A percentile compares a stretch with the other conserved stretches of the same genome.
Conservation (phyloP, 2,888 invertebrate species). For the Sericinus montela region DNA sequence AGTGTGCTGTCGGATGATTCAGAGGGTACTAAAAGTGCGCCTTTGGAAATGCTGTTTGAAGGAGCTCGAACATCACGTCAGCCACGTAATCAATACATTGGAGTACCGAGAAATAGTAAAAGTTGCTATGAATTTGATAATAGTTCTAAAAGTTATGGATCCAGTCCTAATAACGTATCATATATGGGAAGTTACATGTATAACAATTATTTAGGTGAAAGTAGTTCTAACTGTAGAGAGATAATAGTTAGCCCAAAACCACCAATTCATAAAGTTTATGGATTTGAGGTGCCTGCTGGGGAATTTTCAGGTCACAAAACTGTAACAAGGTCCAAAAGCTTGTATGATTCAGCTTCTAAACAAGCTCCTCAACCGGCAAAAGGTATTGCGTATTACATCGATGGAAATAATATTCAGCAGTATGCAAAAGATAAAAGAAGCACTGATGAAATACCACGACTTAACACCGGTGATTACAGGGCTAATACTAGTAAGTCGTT, state of each 20-base stretch:
- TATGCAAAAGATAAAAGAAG: conserved; percentile 56
- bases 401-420: conserved; percentile 65
- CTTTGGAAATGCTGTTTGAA: conserved; percentile 85
- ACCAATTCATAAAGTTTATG: conserved; percentile 52
- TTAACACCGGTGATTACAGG: conserved; percentile 77
- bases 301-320: conserved; percentile 60
- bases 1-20: conserved; percentile 90
- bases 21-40: conserved; percentile 87
- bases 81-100: conserved; percentile 35
- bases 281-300: conserved; percentile 58
- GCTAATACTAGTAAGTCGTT: conserved; percentile 67
- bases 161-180: conserved; percentile 79
- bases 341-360: conserved; percentile 62
- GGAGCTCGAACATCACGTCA: conserved; percentile 68
- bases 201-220: conserved; percentile 61
- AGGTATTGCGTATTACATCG: conserved; percentile 74
- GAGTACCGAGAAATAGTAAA: conserved; percentile 61
- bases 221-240: conserved; percentile 34
- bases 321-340: conserved; percentile 67
- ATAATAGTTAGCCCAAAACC: conserved; percentile 38
- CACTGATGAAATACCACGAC: conserved; percentile 80
- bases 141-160: conserved; percentile 81
- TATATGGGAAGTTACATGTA: conserved; percentile 78
- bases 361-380: conserved; percentile 57
- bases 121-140: conserved; percentile 76